These are phyloP conservation scores for Macquaria australasica DNA, from an alignment of 2,113 vertebrate species.

Conservation along the genomic window DNA sequence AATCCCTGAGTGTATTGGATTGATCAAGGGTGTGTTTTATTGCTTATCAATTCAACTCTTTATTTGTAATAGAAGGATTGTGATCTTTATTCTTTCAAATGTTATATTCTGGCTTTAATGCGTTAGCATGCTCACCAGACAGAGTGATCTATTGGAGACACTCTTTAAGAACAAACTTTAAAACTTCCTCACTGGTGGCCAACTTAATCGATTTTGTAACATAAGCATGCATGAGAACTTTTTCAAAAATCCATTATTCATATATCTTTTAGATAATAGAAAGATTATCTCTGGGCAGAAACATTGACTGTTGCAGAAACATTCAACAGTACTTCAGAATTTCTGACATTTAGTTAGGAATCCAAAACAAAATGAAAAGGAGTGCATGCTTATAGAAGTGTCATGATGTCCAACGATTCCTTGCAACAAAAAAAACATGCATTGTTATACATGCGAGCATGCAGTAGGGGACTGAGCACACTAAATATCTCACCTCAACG, in stretches of 20 bases:
- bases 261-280: background rate
- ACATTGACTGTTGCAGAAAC: background rate
- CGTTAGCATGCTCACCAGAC: background rate
- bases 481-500: slow-evolving; percentile 82
- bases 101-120: background rate
- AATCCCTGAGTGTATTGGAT: background rate
- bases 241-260: background rate
- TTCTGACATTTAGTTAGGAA: background rate
- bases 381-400: background rate
- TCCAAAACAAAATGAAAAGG: background rate
- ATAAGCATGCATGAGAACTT: background rate
- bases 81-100: background rate
- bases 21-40: background rate
- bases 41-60: background rate
- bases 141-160: background rate
- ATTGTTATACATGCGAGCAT: slow-evolving; percentile 5
- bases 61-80: background rate
- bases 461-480: background rate
- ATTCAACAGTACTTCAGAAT: background rate
- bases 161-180: background rate
- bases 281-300: background rate
- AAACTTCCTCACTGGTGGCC: background rate
- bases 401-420: background rate
- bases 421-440: background rate
- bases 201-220: background rate